Evolutionary conservation across 2,797 vertebrate genomes (phyloP), one percentile per base, ranked within the genome.

Genomic region (Echiichthys vipera): DNA sequence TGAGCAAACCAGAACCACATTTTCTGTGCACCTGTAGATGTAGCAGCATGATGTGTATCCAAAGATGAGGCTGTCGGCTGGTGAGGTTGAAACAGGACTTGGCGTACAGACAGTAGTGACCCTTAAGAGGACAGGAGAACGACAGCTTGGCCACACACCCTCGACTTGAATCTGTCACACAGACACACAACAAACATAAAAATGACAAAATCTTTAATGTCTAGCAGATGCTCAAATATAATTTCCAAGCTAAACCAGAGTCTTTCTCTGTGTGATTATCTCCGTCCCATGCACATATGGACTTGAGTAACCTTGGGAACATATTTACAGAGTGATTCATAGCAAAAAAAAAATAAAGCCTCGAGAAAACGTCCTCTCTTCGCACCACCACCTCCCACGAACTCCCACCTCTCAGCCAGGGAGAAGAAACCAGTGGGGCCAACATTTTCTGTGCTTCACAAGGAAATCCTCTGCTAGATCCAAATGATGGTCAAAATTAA

Each of bases 31-130:
- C 98, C 98, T 99, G 97, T 65, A 96, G 94, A 70, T 95, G 95
- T 0, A 99, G 95, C 86, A 99, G 94, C 98, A 99, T 98, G 95
- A 98, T 91, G 71, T 96, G 96, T 77, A 99, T 97, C 98, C 98
- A 99, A 0, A 96, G 93, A 0, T 95, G 94, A n/a, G 97, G 96
- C 59, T 97, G 96, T 29, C 24, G 91, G 89, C 97, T 98, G 93
- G 91, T 80, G 73, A 99, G 93, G 66, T 84, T 93, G 84, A 99
- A 99, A 8, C 95, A 95, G 89, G 96, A 98, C 83, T 97, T 98
- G 79, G 95, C 92, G 76, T 98, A 99, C 5, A 99, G 92, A 83
- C 97, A 99, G 94, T 98, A 99, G 81, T 96, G 95, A 6, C 96
- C 96, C 92, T 97, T 99, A 79, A 96, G 90, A 54, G 96, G 92